phyloP scores from a whole-genome alignment of 2,797 vertebrate species.

The Lerista edwardsae region DNA sequence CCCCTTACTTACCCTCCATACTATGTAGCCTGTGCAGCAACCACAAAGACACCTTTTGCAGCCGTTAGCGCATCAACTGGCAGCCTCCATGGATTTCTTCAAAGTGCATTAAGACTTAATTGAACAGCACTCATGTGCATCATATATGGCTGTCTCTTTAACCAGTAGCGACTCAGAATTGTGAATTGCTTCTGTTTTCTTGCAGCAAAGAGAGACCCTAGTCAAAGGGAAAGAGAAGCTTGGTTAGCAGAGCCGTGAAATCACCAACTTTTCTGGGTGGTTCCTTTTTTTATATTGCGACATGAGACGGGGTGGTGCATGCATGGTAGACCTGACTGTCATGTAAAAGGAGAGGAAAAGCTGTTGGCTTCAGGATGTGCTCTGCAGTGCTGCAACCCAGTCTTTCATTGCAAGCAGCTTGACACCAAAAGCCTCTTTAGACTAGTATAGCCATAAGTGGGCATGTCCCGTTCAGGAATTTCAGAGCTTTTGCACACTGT shows the following conservation, averaged over 20 bases:
- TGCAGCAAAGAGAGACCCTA: neutral
- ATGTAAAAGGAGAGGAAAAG: neutral
- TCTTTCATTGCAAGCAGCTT: neutral
- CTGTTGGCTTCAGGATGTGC: neutral
- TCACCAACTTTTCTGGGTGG: neutral
- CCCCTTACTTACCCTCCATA: neutral
- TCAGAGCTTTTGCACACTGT: neutral
- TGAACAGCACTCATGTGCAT: conserved; percentile 3
- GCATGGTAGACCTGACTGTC: neutral
- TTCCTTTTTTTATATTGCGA: neutral
- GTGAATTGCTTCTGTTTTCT: neutral
- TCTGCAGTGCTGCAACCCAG: neutral
- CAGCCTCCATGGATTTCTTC: conserved; percentile 13
- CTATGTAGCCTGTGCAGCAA: neutral
- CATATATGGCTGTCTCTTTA: conserved; percentile 3
- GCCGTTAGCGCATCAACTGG: neutral
- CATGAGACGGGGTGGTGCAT: neutral
- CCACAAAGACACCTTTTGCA: neutral
- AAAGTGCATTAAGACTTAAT: conserved; percentile 9
- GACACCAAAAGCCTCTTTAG: neutral
- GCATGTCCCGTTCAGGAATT: neutral
- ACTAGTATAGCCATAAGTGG: neutral
- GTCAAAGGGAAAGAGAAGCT: neutral
- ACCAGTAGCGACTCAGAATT: neutral
- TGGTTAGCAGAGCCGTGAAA: neutral